These are phyloP conservation scores for Emydura subglobosa DNA, from an alignment of 2,113 vertebrate genomes.

Conservation along the genomic window DNA sequence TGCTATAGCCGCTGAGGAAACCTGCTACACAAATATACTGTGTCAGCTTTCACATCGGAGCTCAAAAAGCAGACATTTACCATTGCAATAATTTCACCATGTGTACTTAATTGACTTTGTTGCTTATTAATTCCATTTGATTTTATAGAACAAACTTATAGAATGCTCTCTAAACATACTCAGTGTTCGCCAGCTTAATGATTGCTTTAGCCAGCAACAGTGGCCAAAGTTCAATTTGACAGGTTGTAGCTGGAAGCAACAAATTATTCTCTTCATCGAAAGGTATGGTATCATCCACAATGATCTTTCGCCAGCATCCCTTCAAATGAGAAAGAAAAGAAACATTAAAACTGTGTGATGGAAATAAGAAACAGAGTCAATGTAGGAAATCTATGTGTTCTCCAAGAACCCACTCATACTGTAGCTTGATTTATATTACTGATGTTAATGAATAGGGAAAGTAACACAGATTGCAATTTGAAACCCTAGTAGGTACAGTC, in stretches of 20 bases:
- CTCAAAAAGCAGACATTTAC: not conserved
- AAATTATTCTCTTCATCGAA: constrained; percentile 88
- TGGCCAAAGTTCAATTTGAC: constrained; percentile 91
- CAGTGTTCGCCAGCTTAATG: constrained; percentile 90
- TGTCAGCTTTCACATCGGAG: not conserved
- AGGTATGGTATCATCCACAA: constrained; percentile 91
- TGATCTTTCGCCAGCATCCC: constrained; percentile 96
- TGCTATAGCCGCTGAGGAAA: not conserved
- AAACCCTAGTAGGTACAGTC: constrained; percentile 1
- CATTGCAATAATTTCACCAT: not conserved
- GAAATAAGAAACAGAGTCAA: not conserved
- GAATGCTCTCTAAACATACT: constrained; percentile 81
- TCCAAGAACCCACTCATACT: not conserved
- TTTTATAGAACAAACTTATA: not conserved
- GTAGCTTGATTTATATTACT: constrained; percentile 13
- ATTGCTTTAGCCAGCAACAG: constrained; percentile 94
- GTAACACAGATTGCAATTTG: constrained; percentile 30
- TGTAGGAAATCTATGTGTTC: not conserved
- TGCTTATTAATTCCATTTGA: not conserved
- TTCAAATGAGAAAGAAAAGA: constrained; percentile 60
- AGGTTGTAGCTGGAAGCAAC: constrained; percentile 88
- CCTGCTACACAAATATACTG: not conserved
- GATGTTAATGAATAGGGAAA: constrained; percentile 41
- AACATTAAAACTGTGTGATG: not conserved
- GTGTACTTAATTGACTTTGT: not conserved